Base-by-base conservation (phyloP, 1,140 invertebrate species). In the Orius insidiosus region DNA sequence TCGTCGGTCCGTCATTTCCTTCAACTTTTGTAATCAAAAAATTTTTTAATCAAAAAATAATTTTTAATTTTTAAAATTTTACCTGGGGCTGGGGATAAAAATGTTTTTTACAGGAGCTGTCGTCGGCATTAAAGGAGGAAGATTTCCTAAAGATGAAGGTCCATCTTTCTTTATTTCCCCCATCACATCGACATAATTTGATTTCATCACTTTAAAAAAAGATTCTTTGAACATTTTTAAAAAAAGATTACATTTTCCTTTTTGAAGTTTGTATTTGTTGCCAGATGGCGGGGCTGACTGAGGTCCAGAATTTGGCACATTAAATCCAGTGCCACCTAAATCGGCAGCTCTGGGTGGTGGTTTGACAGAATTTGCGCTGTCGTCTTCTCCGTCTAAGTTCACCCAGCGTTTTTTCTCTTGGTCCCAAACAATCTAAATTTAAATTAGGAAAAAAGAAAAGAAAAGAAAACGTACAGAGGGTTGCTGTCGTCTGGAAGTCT, bases 401-500 rank as follows among this genome's bases (percentile, higher is more conserved):
- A 74, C 69, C 88, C 89, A 94, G 50, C 71, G 71, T 54, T 89
- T 85, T 52, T 73, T 76, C 6, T 78, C 71, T 45, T 76, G 68
- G 68, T 93, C 86, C 86, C 87, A 94, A 11, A 93, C 80, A 68
- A 94, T 93, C 84, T 87, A 58, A 8, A 56, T n/a, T n/a, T n/a
- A n/a, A n/a, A n/a, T n/a, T n/a, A n/a, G n/a, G n/a, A n/a, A n/a
- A 18, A 49, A 4, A 24, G 24, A 24, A 24, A 24, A 24, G 24
- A 24, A 24, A 44, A 58, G 71, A 75, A 68, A 87, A 83, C 41
- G 78, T n/a, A n/a, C n/a, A n/a, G 67, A 49, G 85, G 85, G 66
- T 93, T 84, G 60, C 79, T 89, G 65, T 94, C 89, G 64, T 94
- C 87, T 1, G 89, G 88, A 51, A 94, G 65, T 54, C 83, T 90